Base-by-base conservation (phyloP, 1,140 invertebrate genomes). In the Plodia interpunctella region DNA sequence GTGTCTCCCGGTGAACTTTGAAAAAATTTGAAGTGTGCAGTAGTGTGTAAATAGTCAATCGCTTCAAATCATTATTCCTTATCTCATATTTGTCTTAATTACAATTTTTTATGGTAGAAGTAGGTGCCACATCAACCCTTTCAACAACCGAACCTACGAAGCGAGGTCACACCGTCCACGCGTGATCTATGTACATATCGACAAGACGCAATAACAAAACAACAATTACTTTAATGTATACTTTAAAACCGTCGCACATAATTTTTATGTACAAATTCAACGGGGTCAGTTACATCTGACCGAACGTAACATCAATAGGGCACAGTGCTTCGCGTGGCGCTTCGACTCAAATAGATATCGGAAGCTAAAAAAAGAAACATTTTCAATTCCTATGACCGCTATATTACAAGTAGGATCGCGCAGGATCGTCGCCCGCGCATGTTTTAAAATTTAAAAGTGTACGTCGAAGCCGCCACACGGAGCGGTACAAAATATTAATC, bases 191-290 rank as follows among this genome's bases (percentile, higher is more conserved):
- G 74, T 90, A 90, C 87, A 90, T 80, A 87, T 84, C 72, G 82
- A 88, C 82, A 83, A 76, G 72, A 80, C 74, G 84, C 78, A 79
- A 83, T 80, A 89, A 88, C 86, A 86, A 88, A 90, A 88, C 82
- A 84, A 88, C 85, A 78, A 87, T 79, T 74, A 69, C 66, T 66
- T 72, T 79, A 71, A 74, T 76, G 73, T 82, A 79, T 81, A 82
- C 71, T 76, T 83, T 82, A 79, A 84, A 84, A 86, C 72, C 67
- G 70, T 78, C 71, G 78, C 79, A 86, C 81, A 80, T 78, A 71
- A 76, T 67, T 38, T 59, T 68, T 86, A 83, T 86, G 81, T 85
- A 87, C 80, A 85, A 81, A 72, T 77, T 77, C 65, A 82, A 85
- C 62, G 63, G 70, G 75, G 75, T 73, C 81, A 80, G 74, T 63